Evolutionary conservation across 2,888 invertebrate species (phyloP), one percentile per base, ranked within the genome.

Genomic region (Papilio demoleus): DNA sequence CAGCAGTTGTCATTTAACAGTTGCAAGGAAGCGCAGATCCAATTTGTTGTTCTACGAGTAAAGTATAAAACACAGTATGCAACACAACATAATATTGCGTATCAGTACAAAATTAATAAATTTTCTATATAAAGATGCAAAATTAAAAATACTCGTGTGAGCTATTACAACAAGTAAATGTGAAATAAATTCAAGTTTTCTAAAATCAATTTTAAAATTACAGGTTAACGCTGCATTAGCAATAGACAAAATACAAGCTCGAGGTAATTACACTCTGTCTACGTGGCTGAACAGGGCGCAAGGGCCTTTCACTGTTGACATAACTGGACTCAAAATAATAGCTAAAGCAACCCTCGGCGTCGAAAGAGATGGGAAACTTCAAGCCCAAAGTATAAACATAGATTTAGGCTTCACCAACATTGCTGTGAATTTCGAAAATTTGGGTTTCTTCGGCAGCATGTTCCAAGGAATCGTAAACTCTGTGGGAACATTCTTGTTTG

Each of bases 401-500:
- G 97, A 97, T 77, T 94, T 97, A 38, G 94, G 94, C 0, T 97
- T 97, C 76, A 93, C 93, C 59, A 95, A 94, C 59, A 96, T 97
- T 77, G 92, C 94, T 9, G 95, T 97, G 88, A 95, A 97, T 79
- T 97, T 98, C 78, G 94, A 97, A 84, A 97, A 97, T 80, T 93
- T 97, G 0, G 96, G 97, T 5, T 94, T 97, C 74, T 91, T 97
- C 70, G 97, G 96, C 0, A 93, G 94, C 50, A 87, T 94, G 72
- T 93, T 94, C 72, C 95, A 96, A 83, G 94, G 96, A 0, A 93
- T 97, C 59, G 94, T 98, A 56, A 98, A 97, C 84, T 95, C 96
- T 0, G 94, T 97, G 0, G 97, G 97, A 0, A 94, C 94, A 14
- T 94, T 97, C 72, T 93, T 98, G 11, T 97, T 98, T 77, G 97